Evolutionary conservation across 92 coral and sea anemone genomes (phyloP), one percentile per base, ranked within the genome.

Genomic region (Palythoa heliodiscus): DNA sequence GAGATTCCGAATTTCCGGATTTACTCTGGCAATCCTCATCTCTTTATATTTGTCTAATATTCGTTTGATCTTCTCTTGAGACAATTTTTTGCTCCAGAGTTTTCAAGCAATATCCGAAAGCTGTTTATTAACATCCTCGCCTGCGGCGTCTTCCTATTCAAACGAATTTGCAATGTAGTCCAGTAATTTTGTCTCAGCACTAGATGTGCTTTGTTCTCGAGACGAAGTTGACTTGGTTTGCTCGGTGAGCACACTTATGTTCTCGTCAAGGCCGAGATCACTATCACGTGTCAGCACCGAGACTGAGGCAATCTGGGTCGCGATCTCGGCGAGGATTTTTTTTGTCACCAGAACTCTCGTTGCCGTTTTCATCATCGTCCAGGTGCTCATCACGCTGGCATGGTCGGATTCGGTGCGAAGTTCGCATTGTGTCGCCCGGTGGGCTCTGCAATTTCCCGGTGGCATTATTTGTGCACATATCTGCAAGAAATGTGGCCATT

Each of bases 71-170:
- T 86, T 89, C 17, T 86, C 88, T 48, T 88, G 84, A 35, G 73
- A 54, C 85, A 89, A 60, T 67, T 87, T 87, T 70, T 78, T 83
- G 24, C 88, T 86, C 89, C 92, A 91, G 22, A 87, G 73, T 81
- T 86, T 69, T 17, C 64, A 22, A 13, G 64, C 64, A 58, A 58
- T 58, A 58, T 58, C 64, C 5, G 64, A 22, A 58, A 58, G 64
- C 64, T 58, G 64, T 58, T 13, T 15, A 58, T 58, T 58, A 22
- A 13, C 17, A 11, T 14, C 16, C 17, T 58, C 64, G n/a, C 64
- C 64, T 15, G 64, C 17, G 64, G n/a, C 20, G n/a, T 58, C 64
- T 9, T 25, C 48, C 2, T 69, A 17, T 48, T 35, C 73, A 69
- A 69, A 69, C 73, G 75, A 71, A 35, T 37, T 47, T 11, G 58